Conservation (phyloP, 64 coral and sea anemone species). For the Anthopleura sola region DNA sequence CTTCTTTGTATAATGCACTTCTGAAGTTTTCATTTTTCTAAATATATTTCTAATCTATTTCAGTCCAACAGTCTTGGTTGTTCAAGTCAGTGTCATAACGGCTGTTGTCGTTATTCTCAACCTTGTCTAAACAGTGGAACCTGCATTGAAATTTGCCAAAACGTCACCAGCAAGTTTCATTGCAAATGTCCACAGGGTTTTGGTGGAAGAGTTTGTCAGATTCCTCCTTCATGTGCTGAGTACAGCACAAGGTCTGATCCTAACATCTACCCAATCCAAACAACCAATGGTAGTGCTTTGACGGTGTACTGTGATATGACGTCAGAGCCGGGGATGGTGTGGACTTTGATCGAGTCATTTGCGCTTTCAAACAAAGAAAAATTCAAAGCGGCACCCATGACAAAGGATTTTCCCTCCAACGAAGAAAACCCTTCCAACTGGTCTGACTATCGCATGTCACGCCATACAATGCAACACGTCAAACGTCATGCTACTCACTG, state of each 20-base stretch:
- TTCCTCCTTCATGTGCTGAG: neutral
- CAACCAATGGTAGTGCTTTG: neutral
- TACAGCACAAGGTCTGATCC: neutral
- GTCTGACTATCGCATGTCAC: constrained; percentile 47
- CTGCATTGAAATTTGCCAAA: constrained; percentile 25
- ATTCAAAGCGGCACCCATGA: constrained; percentile 13
- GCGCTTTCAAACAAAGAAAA: constrained; percentile 9
- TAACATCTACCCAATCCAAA: neutral
- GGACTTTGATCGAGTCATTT: constrained; percentile 67
- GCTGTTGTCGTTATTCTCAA: too few species aligned
- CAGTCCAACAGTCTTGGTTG: neutral
- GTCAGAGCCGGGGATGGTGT: constrained; percentile 2
- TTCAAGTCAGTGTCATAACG: too few species aligned
- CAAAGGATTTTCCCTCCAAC: neutral
- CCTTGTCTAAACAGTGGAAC: constrained; percentile 18
- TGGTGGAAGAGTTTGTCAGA: neutral
- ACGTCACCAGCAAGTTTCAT: too few species aligned
- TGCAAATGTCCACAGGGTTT: too few species aligned
- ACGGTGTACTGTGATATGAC: too few species aligned
- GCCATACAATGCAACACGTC: constrained; percentile 9
- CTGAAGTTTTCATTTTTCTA: too few species aligned
- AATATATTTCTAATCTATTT: too few species aligned
- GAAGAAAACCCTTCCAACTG: constrained; percentile 30
- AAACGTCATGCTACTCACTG: neutral
- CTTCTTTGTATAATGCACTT: too few species aligned